phyloP scores from a whole-genome alignment of 2,797 vertebrate genomes.

The Mionectes olivaceus region DNA sequence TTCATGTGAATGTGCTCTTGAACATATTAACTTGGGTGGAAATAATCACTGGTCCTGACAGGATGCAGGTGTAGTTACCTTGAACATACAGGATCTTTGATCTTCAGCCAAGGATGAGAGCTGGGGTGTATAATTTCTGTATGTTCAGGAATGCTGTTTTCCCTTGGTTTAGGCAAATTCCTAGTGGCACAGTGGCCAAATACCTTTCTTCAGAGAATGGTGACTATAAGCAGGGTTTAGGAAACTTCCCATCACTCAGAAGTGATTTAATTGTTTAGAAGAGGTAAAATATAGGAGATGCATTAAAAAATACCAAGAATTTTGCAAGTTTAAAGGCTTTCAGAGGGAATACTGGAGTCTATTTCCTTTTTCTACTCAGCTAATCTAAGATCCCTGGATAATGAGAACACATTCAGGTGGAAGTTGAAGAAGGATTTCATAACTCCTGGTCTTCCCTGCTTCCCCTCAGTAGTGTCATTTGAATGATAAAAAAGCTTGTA shows the following conservation, averaged over 20 bases:
- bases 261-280: background rate
- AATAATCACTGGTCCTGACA: conserved; percentile 13
- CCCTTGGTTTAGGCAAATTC: background rate
- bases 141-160: background rate
- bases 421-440: background rate
- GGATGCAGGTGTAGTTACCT: background rate
- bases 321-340: background rate
- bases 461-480: background rate
- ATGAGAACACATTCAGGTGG: background rate
- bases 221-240: background rate
- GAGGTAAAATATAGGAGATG: background rate
- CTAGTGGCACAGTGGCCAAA: background rate
- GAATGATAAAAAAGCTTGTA: background rate
- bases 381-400: background rate
- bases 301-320: background rate
- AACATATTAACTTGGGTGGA: background rate
- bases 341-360: background rate
- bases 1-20: background rate
- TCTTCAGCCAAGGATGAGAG: background rate
- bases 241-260: background rate
- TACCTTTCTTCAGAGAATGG: background rate
- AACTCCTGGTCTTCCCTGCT: background rate
- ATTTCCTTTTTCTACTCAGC: background rate
- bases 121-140: background rate
- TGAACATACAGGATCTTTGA: background rate